phyloP scores from a whole-genome alignment of 1,140 invertebrate genomes.

The Drosophila aff. region DNA sequence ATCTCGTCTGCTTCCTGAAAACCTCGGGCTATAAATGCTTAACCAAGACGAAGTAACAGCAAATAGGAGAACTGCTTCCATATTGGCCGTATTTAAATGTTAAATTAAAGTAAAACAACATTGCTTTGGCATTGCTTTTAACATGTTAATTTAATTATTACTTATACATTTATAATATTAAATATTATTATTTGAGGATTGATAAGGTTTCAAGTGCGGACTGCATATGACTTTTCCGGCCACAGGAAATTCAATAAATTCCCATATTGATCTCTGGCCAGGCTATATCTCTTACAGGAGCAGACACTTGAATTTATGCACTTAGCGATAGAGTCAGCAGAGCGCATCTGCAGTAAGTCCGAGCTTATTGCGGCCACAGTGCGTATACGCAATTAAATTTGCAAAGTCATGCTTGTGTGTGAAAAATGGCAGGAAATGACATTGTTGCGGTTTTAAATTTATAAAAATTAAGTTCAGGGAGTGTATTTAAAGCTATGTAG shows the following conservation, averaged over 20 bases:
- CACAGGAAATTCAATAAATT: slow-evolving; percentile 65
- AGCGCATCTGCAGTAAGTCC: slow-evolving; percentile 12
- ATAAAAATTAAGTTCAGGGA: slow-evolving; percentile 23
- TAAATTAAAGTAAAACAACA: slow-evolving; percentile 40
- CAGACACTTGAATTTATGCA: slow-evolving; percentile 72
- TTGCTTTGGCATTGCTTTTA: slow-evolving; percentile 17
- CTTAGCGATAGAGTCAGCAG: slow-evolving; percentile 70
- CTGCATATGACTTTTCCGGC: not conserved
- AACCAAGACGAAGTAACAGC: slow-evolving; percentile 44
- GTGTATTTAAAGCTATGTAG: not conserved
- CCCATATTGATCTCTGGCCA: slow-evolving; percentile 49
- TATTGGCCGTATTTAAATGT: not conserved
- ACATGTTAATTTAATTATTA: not conserved
- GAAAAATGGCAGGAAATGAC: slow-evolving; percentile 67
- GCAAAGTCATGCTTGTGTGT: slow-evolving; percentile 38
- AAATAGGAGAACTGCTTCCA: slow-evolving; percentile 22
- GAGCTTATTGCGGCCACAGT: slow-evolving; percentile 49
- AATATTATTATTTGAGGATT: not conserved
- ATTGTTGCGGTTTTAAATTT: slow-evolving; percentile 72
- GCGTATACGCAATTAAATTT: slow-evolving; percentile 79
- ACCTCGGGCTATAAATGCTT: slow-evolving; percentile 39
- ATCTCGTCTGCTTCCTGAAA: not conserved
- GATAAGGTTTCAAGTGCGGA: not conserved
- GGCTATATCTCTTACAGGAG: slow-evolving; percentile 32
- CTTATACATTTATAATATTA: not conserved